A percentile compares a stretch with the other conserved stretches of the same genome.
These are phyloP conservation scores for Melanotaenia boesemani DNA, from an alignment of 2,797 vertebrate species.

Conservation along the genomic window DNA sequence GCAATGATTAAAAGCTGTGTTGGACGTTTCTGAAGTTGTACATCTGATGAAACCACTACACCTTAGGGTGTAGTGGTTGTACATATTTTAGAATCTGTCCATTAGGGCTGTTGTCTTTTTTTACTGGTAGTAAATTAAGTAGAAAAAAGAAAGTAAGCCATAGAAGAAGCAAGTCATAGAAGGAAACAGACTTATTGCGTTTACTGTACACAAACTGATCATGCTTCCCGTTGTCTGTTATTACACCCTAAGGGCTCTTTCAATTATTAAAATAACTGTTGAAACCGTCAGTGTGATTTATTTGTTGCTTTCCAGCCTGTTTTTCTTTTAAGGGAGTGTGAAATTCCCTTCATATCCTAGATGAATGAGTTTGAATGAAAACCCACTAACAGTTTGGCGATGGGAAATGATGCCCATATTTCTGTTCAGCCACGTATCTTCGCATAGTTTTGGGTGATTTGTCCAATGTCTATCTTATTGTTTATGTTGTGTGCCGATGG, in stretches of 20 bases:
- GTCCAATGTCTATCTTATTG: neutral
- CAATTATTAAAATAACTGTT: neutral
- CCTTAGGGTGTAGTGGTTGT: neutral
- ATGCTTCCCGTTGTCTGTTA: neutral
- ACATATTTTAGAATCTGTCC: slow-evolving; percentile 1
- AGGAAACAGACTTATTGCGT: neutral
- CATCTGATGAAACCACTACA: neutral
- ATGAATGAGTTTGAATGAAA: neutral
- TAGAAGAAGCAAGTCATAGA: neutral
- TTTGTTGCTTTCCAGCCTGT: neutral
- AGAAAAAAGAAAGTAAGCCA: neutral
- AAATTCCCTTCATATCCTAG: neutral
- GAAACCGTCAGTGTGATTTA: neutral
- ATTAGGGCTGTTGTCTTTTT: neutral
- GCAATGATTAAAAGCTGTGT: neutral
- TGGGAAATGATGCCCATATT: neutral
- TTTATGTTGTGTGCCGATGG: neutral
- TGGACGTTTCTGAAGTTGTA: neutral
- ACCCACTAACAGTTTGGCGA: neutral
- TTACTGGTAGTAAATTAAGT: neutral
- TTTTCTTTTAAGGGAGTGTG: neutral
- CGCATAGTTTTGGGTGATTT: slow-evolving; percentile 7
- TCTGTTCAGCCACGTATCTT: slow-evolving; percentile 11
- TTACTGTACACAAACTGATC: neutral
- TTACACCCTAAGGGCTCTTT: neutral